Conservation (phyloP, 1,140 invertebrate species). For the Bacillus rossius region DNA sequence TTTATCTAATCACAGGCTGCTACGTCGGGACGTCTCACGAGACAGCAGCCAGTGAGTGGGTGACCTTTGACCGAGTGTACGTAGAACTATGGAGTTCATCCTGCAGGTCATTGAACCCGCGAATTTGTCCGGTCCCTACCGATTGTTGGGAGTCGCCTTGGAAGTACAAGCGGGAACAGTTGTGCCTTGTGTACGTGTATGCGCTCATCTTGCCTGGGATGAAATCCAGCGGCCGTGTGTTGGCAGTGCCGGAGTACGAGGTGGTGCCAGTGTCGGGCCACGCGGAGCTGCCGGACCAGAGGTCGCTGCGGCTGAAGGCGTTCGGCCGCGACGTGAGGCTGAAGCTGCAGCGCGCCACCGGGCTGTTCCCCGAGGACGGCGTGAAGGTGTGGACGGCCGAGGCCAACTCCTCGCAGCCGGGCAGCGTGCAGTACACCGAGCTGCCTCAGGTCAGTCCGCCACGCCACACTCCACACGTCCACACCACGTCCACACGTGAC, state of each 20-base stretch:
- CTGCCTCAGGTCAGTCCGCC: conserved; percentile 53
- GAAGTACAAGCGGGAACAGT: background rate
- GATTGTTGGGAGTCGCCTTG: background rate
- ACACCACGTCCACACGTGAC: too few species aligned
- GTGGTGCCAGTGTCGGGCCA: conserved; percentile 48
- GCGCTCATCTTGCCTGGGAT: background rate
- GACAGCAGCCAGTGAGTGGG: too few species aligned
- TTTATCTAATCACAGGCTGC: too few species aligned
- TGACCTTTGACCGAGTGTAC: too few species aligned
- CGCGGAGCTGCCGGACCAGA: conserved; percentile 14
- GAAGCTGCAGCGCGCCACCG: conserved; percentile 62
- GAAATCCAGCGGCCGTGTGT: conserved; percentile 17
- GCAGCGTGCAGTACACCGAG: conserved; percentile 71
- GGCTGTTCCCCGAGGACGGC: conserved; percentile 58
- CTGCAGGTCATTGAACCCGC: too few species aligned
- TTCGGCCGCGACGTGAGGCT: conserved; percentile 69
- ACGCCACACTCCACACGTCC: background rate
- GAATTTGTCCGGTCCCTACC: too few species aligned
- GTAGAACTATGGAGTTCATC: too few species aligned
- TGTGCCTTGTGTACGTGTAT: background rate
- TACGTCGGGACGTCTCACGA: too few species aligned
- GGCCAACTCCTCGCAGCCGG: conserved; percentile 57
- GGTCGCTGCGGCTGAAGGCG: conserved; percentile 65
- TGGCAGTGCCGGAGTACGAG: conserved; percentile 60
- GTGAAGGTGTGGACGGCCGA: conserved; percentile 71